Conservation (phyloP, 2,888 invertebrate genomes). For the Pycnomerus fuliginosus region DNA sequence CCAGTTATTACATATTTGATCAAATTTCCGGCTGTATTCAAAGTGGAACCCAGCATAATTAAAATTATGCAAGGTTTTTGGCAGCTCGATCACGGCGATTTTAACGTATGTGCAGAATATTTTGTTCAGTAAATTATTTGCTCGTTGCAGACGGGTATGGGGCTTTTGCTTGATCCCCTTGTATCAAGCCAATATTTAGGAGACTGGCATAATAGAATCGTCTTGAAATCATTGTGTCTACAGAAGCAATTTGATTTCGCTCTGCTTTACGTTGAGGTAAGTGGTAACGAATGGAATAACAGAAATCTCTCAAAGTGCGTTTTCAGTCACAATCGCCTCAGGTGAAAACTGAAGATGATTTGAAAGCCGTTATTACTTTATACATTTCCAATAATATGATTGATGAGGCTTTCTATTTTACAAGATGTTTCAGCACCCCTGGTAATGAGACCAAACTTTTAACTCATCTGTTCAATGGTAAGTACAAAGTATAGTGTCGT, state of each 20-base stretch:
- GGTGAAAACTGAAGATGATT: slow-evolving; percentile 47
- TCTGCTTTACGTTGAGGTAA: slow-evolving; percentile 66
- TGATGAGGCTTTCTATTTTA: slow-evolving; percentile 66
- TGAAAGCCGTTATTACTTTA: slow-evolving; percentile 61
- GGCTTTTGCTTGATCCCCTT: slow-evolving; percentile 63
- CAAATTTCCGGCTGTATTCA: slow-evolving; percentile 79
- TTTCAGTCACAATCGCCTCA: slow-evolving; percentile 53
- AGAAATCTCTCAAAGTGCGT: too few relatives aligned
- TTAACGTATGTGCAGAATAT: slow-evolving; percentile 63
- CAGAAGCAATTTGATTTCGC: slow-evolving; percentile 71
- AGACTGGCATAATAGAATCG: slow-evolving; percentile 72
- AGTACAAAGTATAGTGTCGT: too few relatives aligned
- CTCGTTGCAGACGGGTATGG: slow-evolving; percentile 66
- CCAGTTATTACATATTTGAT: slow-evolving; percentile 69
- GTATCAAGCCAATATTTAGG: slow-evolving; percentile 59
- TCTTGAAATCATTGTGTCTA: slow-evolving; percentile 64
- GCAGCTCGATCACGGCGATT: slow-evolving; percentile 85
- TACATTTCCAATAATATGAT: slow-evolving; percentile 64
- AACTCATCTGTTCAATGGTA: slow-evolving; percentile 65
- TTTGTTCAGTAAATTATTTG: too few relatives aligned
- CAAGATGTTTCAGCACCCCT: slow-evolving; percentile 58
- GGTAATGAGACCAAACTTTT: slow-evolving; percentile 56
- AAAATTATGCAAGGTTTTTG: slow-evolving; percentile 85
- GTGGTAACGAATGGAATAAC: too few relatives aligned
- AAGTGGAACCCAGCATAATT: slow-evolving; percentile 69